Percentiles rank a stretch among this genome's conserved stretches.
Conservation (phyloP, 2,797 vertebrate genomes). For the Tauraco hartlaubi region DNA sequence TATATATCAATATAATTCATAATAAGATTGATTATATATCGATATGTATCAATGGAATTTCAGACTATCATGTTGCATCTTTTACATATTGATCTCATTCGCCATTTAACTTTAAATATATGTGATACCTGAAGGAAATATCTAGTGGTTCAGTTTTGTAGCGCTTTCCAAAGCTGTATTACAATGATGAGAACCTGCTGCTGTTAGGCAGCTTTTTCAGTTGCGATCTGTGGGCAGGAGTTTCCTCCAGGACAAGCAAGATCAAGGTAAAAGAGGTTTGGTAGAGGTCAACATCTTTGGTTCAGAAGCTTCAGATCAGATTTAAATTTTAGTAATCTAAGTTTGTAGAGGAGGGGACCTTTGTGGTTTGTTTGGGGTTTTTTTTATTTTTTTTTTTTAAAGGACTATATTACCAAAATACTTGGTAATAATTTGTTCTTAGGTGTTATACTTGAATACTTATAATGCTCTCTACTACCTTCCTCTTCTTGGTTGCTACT, state of each 20-base stretch:
- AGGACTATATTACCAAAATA: neutral
- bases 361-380: neutral
- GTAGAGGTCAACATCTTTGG: neutral
- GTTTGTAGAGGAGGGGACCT: neutral
- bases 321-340: neutral
- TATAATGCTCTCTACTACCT: neutral
- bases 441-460: neutral
- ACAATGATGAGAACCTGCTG: neutral
- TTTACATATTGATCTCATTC: neutral
- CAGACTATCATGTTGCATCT: neutral
- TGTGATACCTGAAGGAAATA: neutral
- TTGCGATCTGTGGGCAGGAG: neutral
- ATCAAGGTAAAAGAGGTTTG: neutral
- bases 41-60: accelerated
- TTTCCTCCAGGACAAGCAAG: neutral
- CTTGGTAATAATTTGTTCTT: neutral
- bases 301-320: neutral
- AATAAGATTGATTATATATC: no score
- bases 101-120: neutral
- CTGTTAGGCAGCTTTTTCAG: neutral
- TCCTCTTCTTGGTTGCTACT: neutral
- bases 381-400: neutral
- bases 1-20: neutral
- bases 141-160: neutral
- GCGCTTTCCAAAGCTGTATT: neutral